Evolutionary conservation across 2,113 vertebrate genomes (phyloP), one percentile per base, ranked within the genome.

Genomic region (Pimephales promelas): DNA sequence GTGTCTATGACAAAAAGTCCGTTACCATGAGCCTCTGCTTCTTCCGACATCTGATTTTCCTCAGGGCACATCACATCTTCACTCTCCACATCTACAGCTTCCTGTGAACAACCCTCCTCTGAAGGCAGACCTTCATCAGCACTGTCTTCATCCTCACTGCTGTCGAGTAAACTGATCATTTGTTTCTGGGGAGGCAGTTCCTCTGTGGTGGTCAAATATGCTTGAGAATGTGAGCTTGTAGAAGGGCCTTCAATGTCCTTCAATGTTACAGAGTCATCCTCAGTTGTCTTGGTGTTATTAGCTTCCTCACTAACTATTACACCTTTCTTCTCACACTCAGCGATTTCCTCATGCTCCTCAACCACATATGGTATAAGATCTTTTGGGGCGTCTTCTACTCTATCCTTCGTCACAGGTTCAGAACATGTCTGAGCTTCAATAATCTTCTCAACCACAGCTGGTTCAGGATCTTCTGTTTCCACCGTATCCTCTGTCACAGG

Each of bases 1-100:
- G 92, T 95, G 91, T 99, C 98, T 59, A 98, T 97, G 86, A 96
- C 93, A 91, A 99, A 99, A 81, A 99, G 90, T 3, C 91, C 92
- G 10, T 92, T 91, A 13, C 85, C 88, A 2, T 85, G 4, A 0
- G 78, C 77, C 7, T 0, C 1, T 0, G 68, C 80, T 86, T 88
- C 76, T 1, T 87, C 24, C 26, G 86, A 62, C 73, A 24, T 49
- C 77, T 71, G 79, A 10, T 84, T 8, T 62, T 26, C 86, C 13
- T n/a, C 64, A n/a, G 78, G 82, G 16, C 54, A 54, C 24, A 49
- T 76, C 1, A 13, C 70, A 66, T 87, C 85, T 10, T 89, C 85
- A 14, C 82, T 86, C 49, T 92, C 83, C 5, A 85, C 82, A n/a
- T 88, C 83, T 49, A 61, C 84, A 26, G 90, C 91, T 40, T 91